Percentiles rank a stretch among this genome's conserved stretches.
These are phyloP conservation scores for Pica pica DNA, from an alignment of 2,113 vertebrate genomes.

Conservation along the genomic window DNA sequence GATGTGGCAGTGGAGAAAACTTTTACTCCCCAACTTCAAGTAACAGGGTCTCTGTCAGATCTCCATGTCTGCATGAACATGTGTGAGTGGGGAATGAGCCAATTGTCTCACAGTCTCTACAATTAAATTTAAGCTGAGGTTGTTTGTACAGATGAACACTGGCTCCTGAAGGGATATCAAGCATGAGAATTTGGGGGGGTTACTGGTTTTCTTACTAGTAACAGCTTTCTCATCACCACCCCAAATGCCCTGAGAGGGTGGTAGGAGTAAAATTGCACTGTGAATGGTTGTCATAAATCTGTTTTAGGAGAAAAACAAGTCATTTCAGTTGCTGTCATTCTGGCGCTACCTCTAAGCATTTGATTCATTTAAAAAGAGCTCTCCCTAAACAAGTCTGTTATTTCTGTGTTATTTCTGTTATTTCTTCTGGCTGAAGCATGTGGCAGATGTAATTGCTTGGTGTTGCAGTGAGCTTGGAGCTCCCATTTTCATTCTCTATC, in stretches of 20 bases:
- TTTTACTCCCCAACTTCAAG: neutral
- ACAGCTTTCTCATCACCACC: neutral
- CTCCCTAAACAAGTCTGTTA: neutral
- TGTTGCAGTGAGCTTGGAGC: neutral
- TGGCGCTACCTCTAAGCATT: neutral
- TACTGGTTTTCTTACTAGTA: neutral
- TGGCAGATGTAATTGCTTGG: neutral
- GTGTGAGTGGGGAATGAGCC: neutral
- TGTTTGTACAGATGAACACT: slow-evolving; percentile 43
- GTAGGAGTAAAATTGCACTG: neutral
- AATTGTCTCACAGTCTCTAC: neutral
- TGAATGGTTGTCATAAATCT: neutral
- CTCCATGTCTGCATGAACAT: neutral
- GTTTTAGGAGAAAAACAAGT: neutral
- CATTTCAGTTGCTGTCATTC: neutral
- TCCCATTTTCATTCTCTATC: neutral
- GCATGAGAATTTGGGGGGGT: neutral
- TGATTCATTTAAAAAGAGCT: neutral
- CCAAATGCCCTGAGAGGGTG: neutral
- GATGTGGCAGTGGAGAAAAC: neutral
- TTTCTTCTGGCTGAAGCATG: neutral
- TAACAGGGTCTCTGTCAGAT: neutral
- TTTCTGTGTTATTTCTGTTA: neutral
- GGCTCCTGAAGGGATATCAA: neutral
- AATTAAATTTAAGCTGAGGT: slow-evolving; percentile 25